Evolutionary conservation across 30 jellyfish, hydroid and myxozoan species (phyloP).

Genomic region (Hydractinia symbiolongicarpus): DNA sequence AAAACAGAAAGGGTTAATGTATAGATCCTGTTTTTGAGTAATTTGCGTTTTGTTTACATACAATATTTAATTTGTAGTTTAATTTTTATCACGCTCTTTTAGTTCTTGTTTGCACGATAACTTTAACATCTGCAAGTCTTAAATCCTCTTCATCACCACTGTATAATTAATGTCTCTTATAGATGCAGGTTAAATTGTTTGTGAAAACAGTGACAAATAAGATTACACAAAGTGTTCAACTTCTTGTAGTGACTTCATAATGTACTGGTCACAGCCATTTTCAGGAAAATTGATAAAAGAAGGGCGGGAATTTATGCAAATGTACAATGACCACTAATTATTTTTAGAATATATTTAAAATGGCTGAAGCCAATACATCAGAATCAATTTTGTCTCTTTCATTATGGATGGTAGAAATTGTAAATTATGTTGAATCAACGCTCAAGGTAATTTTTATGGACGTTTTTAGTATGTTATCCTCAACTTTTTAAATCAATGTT

Average conservation of each 20-base stretch:
- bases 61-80: too few relatives aligned
- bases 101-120: too few relatives aligned
- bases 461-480: too few relatives aligned
- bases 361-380: conserved; percentile 18
- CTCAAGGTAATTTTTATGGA: conserved; percentile 35
- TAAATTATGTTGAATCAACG: conserved; percentile 46
- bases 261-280: background rate
- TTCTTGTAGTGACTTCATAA: background rate
- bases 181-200: too few relatives aligned
- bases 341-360: background rate
- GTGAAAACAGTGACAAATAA: background rate
- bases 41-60: too few relatives aligned
- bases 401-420: conserved; percentile 44
- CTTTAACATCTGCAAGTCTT: too few relatives aligned
- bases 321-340: background rate
- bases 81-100: too few relatives aligned
- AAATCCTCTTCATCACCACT: too few relatives aligned
- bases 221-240: background rate
- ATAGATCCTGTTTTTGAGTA: too few relatives aligned
- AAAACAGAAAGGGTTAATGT: too few relatives aligned
- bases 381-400: conserved; percentile 44
- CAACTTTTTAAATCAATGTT: too few relatives aligned
- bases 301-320: background rate
- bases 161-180: too few relatives aligned
- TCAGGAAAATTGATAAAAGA: background rate